A percentile compares a stretch with the other conserved stretches of the same genome.
Evolutionary conservation across 2,113 vertebrate genomes (phyloP).

Genomic region (Lepus timidus): DNA sequence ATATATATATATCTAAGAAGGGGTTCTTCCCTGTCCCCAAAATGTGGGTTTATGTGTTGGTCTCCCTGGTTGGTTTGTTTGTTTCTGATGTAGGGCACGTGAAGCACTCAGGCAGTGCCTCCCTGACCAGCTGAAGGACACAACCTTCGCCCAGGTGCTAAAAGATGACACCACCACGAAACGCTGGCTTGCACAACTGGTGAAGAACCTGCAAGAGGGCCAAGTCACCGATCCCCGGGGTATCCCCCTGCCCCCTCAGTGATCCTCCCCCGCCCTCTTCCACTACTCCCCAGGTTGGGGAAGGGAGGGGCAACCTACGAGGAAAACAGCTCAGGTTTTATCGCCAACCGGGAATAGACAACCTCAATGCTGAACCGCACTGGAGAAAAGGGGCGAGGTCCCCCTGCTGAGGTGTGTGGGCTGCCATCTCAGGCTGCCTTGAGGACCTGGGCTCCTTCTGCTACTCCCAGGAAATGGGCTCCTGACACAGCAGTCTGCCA

Average conservation of each 20-base stretch:
- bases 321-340: constrained; percentile 89
- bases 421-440: constrained; percentile 67
- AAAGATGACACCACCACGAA: constrained; percentile 99
- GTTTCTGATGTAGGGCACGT: constrained; percentile 93
- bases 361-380: constrained; percentile 82
- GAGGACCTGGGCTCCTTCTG: constrained; percentile 74
- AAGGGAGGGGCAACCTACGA: constrained; percentile 71
- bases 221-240: constrained; percentile 97
- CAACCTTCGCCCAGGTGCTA: constrained; percentile 98
- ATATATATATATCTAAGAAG: constrained; percentile 51
- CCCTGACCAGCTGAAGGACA: constrained; percentile 99
- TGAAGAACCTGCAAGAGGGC: constrained; percentile 99
- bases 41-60: constrained; percentile 89
- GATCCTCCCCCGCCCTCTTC: constrained; percentile 80
- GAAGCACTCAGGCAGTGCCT: constrained; percentile 99
- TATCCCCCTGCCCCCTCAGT: constrained; percentile 96
- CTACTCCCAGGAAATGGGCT: constrained; percentile 80
- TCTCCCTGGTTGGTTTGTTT: constrained; percentile 86
- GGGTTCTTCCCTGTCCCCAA: constrained; percentile 80
- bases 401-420: constrained; percentile 71
- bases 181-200: constrained; percentile 98
- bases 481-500: constrained; percentile 83
- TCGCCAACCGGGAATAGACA: constrained; percentile 86
- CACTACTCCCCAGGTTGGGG: constrained; percentile 50
- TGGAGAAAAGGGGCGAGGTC: constrained; percentile 71